Evolutionary conservation across 2,113 vertebrate species (phyloP).

Genomic region (Eurystomus gularis): DNA sequence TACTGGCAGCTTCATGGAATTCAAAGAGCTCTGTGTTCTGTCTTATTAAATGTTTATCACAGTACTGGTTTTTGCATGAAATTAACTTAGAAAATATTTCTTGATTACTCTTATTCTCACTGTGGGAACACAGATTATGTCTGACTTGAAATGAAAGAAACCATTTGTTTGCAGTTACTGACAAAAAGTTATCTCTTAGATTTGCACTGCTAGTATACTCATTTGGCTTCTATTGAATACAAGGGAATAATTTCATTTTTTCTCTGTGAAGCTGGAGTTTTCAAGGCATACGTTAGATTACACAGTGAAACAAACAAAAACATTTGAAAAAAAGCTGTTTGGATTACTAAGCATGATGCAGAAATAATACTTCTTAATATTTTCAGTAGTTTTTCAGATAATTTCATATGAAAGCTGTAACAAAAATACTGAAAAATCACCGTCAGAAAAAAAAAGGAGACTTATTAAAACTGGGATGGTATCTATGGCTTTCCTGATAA

Average conservation of each 20-base stretch:
- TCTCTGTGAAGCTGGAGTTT: background rate
- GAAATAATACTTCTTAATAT: background rate
- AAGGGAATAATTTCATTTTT: background rate
- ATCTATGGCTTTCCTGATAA: background rate
- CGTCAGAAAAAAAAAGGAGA: background rate
- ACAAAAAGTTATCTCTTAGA: background rate
- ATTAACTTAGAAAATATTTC: conserved; percentile 34
- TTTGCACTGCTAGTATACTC: background rate
- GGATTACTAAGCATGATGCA: background rate
- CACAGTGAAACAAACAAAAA: background rate
- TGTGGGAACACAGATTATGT: conserved; percentile 40
- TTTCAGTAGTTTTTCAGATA: background rate
- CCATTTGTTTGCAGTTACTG: conserved; percentile 7
- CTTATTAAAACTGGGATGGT: background rate
- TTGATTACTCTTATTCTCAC: conserved; percentile 18
- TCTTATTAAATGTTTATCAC: conserved; percentile 37
- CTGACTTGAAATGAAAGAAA: conserved; percentile 41
- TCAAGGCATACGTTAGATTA: background rate
- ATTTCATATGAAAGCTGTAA: background rate
- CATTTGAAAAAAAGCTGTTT: background rate
- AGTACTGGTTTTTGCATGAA: background rate
- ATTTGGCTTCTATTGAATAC: background rate
- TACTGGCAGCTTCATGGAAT: conserved; percentile 3
- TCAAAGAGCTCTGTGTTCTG: conserved; percentile 53
- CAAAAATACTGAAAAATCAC: background rate